Base-by-base conservation (phyloP, 2,113 vertebrate species). In the mouse (Mus musculus) region DNA sequence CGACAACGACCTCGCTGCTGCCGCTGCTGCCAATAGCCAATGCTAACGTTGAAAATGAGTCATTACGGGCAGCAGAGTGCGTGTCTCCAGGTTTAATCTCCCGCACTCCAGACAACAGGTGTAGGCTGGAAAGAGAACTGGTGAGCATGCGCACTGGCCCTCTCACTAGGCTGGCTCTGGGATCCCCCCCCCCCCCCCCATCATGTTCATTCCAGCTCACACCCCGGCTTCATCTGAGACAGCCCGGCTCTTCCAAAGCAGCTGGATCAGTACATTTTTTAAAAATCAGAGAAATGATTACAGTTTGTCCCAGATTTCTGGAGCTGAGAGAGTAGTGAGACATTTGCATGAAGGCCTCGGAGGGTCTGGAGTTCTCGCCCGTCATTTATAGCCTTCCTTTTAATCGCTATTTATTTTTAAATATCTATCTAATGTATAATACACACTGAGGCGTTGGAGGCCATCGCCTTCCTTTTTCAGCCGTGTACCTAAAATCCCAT, bases 351-450 rank as follows among this genome's bases (percentile, higher is more conserved):
- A 97, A 97, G 73, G 94, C 92, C 93, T 95, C 12, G 61, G 93
- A 95, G 94, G 94, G 72, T 86, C 81, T 93, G 54, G 92, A 91
- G 88, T 49, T 54, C 6, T 71, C 20, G 75, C 93, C 86, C 71
- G 84, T 14, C 87, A 36, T 65, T 78, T 39, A 26, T 19, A 36
- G 77, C 69, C 96, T 93, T 94, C 84, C 73, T 95, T 87, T 94
- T 94, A 92, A 96, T 97, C 63, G 0, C 75, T 96, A 16, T 97
- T 97, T 96, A 93, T 95, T 97, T 97, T 97, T 80, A 89, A 95
- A 72, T 91, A 86, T 95, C 94, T 94, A 61, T 93, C 91, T 96
- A 95, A 90, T 97, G 90, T 88, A 90, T 96, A 88, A 96, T 88
- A 92, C 56, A 89, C 61, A 75, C 82, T 42, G n/a, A 88, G 82